A percentile compares a stretch with the other conserved stretches of the same genome.
Evolutionary conservation across 2,113 vertebrate genomes (phyloP).

Genomic region (Corythornis madagascariensis): DNA sequence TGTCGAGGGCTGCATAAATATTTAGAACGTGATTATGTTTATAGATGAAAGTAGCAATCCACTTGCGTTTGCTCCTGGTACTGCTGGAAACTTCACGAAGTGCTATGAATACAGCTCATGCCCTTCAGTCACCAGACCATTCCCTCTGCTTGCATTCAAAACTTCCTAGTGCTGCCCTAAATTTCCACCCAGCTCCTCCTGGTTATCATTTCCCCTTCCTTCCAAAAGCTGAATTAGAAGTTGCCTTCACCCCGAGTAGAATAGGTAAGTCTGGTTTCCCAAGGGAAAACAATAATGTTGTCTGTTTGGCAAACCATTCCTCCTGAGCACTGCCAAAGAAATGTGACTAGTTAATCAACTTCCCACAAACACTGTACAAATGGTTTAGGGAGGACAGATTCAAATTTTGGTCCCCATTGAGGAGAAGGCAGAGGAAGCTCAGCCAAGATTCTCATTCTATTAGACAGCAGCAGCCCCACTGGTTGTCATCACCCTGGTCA

Average conservation of each 20-base stretch:
- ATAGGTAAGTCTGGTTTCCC: not conserved
- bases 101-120: rapidly evolving
- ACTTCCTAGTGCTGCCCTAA: not conserved
- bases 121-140: not conserved
- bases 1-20: not conserved
- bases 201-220: not conserved
- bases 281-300: not conserved
- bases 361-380: not conserved
- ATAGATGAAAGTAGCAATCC: not conserved
- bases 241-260: not conserved
- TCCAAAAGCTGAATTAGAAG: not conserved
- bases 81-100: not conserved
- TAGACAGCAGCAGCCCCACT: not conserved
- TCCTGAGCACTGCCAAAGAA: not conserved
- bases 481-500: not conserved
- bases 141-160: not conserved
- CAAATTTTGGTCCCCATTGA: not conserved
- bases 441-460: not conserved
- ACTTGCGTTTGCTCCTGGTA: not conserved
- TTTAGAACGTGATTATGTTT: not conserved
- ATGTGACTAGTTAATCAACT: not conserved
- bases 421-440: not conserved
- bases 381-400: not conserved
- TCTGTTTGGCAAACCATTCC: not conserved
- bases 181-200: not conserved